Conservation (phyloP, 2,888 invertebrate genomes). For the Drosophila testacea region DNA sequence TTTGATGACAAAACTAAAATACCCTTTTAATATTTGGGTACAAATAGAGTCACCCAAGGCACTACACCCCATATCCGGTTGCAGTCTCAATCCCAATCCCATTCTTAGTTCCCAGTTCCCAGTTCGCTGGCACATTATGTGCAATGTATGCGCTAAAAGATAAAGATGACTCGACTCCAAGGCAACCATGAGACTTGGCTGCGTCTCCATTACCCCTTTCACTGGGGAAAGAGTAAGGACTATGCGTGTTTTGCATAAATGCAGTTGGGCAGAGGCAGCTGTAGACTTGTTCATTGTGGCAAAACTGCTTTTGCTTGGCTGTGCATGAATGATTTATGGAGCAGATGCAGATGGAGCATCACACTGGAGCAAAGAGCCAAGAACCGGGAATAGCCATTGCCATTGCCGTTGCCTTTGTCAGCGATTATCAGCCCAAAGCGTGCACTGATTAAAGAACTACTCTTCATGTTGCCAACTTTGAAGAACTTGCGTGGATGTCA, state of each 20-base stretch:
- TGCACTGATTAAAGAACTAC: slow-evolving; percentile 23
- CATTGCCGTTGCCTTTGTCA: slow-evolving; percentile 23
- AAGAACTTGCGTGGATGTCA: slow-evolving; percentile 16
- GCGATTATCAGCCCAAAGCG: slow-evolving; percentile 47
- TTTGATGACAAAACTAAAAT: background rate
- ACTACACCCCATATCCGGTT: slow-evolving; percentile 14
- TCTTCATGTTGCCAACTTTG: slow-evolving; percentile 13
- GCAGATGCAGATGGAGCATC: slow-evolving; percentile 42
- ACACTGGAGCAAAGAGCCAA: slow-evolving; percentile 28
- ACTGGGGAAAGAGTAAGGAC: slow-evolving; percentile 1
- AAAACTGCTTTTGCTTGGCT: slow-evolving; percentile 63
- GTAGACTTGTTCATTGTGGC: slow-evolving; percentile 55
- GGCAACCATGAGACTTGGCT: slow-evolving; percentile 44
- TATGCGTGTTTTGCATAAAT: slow-evolving; percentile 65
- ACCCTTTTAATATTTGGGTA: background rate
- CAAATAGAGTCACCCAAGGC: slow-evolving; percentile 48
- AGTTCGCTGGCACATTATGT: slow-evolving; percentile 57
- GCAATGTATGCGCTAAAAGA: slow-evolving; percentile 60
- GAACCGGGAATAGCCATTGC: slow-evolving; percentile 6
- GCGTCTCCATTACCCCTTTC: slow-evolving; percentile 12
- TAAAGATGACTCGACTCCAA: slow-evolving; percentile 59
- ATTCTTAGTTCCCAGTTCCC: background rate
- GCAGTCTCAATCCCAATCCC: slow-evolving; percentile 6
- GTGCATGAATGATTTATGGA: slow-evolving; percentile 78
- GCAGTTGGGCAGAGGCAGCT: slow-evolving; percentile 37